phyloP scores from a whole-genome alignment of 1,140 invertebrate species.

The Scaptomyza hsui region DNA sequence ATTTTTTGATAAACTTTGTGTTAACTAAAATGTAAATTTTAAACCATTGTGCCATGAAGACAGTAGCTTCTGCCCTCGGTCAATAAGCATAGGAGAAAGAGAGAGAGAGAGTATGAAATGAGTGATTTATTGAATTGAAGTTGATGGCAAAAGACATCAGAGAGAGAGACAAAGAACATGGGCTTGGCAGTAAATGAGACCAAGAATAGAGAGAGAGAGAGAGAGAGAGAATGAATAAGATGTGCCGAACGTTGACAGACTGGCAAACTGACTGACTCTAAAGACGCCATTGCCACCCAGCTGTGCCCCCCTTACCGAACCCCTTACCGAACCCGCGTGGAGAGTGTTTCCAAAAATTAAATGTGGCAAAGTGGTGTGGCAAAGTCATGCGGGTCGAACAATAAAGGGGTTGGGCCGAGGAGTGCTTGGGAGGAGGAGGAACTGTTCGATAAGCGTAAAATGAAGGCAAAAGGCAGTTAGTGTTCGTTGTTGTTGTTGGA shows the following conservation, averaged over 20 bases:
- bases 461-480: conserved; percentile 51
- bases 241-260: conserved; percentile 59
- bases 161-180: conserved; percentile 6
- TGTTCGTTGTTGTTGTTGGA: conserved; percentile 38
- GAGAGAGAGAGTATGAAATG: conserved; percentile 56
- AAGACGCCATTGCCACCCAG: conserved; percentile 26
- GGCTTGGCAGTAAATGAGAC: neutral
- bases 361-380: conserved; percentile 64
- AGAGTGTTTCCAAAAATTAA: conserved; percentile 53
- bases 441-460: conserved; percentile 69
- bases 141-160: conserved; percentile 63
- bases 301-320: no score
- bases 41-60: conserved; percentile 38
- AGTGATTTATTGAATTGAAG: conserved; percentile 79
- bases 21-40: neutral
- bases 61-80: conserved; percentile 42
- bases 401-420: conserved; percentile 12
- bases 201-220: conserved; percentile 6
- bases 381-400: conserved; percentile 4
- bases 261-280: conserved; percentile 36
- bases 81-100: conserved; percentile 47
- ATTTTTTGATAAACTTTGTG: no score
- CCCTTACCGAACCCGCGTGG: no score
- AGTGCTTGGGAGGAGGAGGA: conserved; percentile 7
- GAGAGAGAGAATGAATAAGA: conserved; percentile 49